A percentile compares a stretch with the other conserved stretches of the same genome.
Conservation (phyloP, 2,113 vertebrate genomes). For the Oreocharis arfaki region DNA sequence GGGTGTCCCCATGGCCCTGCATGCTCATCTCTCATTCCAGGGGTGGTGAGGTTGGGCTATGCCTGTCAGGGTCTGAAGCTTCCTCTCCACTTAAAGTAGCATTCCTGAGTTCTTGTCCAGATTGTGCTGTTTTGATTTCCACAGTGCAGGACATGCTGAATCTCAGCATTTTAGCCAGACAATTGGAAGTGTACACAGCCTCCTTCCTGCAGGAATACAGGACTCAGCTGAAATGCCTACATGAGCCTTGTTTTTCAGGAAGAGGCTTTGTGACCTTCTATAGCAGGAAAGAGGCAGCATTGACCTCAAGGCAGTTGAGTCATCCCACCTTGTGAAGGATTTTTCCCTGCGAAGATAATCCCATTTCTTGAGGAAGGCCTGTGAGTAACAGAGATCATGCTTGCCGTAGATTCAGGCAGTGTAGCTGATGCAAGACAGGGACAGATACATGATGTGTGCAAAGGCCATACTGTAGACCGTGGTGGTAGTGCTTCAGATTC, state of each 20-base stretch:
- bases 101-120: background rate
- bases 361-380: background rate
- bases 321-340: background rate
- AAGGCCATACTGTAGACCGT: background rate
- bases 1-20: background rate
- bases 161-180: background rate
- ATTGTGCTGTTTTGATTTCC: background rate
- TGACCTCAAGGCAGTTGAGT: slow-evolving; percentile 6
- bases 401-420: background rate
- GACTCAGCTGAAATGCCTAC: background rate
- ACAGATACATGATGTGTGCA: rapidly evolving
- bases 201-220: slow-evolving; percentile 34
- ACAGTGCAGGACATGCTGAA: background rate
- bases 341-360: background rate
- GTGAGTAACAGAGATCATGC: background rate
- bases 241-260: slow-evolving; percentile 32
- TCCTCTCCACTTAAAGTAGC: background rate
- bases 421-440: background rate
- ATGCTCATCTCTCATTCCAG: background rate
- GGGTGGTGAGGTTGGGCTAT: background rate
- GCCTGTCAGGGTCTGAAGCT: background rate
- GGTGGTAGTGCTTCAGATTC: rapidly evolving
- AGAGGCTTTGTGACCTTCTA: background rate
- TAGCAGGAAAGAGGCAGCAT: background rate
- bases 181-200: background rate